Evolutionary conservation across 37 sponge, comb jelly and placozoan species (phyloP).

Genomic region (Chondrosia reniformis): DNA sequence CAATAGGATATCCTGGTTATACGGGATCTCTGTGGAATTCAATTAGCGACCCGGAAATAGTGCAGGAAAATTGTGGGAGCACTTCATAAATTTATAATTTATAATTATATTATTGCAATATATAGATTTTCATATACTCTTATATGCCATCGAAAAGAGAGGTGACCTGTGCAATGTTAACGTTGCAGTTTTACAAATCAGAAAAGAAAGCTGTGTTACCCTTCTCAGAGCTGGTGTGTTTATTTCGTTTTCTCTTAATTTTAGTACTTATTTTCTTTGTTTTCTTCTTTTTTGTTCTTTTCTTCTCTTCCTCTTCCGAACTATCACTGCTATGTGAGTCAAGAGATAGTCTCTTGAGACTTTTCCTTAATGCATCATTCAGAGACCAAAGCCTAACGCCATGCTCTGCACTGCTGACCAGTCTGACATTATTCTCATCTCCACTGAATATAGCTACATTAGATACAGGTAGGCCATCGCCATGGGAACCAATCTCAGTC

Average conservation of each 20-base stretch:
- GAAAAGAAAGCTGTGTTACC: slow-evolving; percentile 61
- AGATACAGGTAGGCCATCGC: slow-evolving; percentile 45
- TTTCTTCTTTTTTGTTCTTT: slow-evolving; percentile 14
- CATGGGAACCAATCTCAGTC: slow-evolving; percentile 36
- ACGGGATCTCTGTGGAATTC: too few species aligned
- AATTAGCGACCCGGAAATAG: too few species aligned
- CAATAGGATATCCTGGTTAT: too few species aligned
- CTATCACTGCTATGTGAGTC: not conserved
- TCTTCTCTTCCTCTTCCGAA: slow-evolving; percentile 10
- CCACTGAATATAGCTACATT: slow-evolving; percentile 34
- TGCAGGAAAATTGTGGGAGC: too few species aligned
- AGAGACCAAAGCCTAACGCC: slow-evolving; percentile 56
- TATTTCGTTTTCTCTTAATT: not conserved
- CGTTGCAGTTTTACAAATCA: slow-evolving; percentile 74
- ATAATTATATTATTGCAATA: too few species aligned
- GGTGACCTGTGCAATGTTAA: too few species aligned
- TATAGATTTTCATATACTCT: too few species aligned
- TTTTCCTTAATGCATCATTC: not conserved
- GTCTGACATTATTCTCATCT: slow-evolving; percentile 39
- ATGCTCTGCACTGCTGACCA: slow-evolving; percentile 58
- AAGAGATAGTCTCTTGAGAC: slow-evolving; percentile 10
- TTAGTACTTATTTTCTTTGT: not conserved
- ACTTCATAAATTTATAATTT: too few species aligned
- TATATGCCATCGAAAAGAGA: too few species aligned
- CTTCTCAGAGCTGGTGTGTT: not conserved